These are phyloP conservation scores for Nipponacmea schrenckii DNA, from an alignment of 2,888 invertebrate species.

Conservation along the genomic window DNA sequence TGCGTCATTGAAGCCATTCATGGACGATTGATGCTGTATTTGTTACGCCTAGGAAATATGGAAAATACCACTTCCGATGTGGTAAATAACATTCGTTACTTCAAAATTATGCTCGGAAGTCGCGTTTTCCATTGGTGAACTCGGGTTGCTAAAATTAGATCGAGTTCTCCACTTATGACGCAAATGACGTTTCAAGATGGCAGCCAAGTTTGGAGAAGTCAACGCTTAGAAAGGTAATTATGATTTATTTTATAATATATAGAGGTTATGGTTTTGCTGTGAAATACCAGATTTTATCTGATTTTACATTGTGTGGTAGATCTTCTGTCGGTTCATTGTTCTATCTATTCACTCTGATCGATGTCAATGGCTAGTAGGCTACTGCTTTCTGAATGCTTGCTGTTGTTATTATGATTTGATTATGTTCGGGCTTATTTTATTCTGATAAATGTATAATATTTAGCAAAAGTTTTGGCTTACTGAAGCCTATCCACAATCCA, in stretches of 20 bases:
- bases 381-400: too few relatives aligned
- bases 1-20: too few relatives aligned
- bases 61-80: not conserved
- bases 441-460: not conserved
- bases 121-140: too few relatives aligned
- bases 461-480: not conserved
- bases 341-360: too few relatives aligned
- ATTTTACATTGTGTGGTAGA: not conserved
- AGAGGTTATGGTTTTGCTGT: not conserved
- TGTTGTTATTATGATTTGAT: too few relatives aligned
- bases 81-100: not conserved
- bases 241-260: not conserved
- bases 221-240: not conserved
- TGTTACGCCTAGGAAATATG: not conserved
- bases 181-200: not conserved
- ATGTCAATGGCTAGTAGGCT: too few relatives aligned
- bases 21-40: conserved; percentile 6
- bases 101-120: not conserved
- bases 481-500: not conserved
- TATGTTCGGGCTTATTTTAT: not conserved
- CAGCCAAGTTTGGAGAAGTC: not conserved
- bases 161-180: not conserved
- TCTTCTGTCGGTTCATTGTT: too few relatives aligned
- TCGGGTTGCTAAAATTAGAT: not conserved
- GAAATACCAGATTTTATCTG: not conserved